Percentiles rank a stretch among this genome's conserved stretches.
Conservation (phyloP, 2,113 vertebrate species). For the Nipponia nippon region DNA sequence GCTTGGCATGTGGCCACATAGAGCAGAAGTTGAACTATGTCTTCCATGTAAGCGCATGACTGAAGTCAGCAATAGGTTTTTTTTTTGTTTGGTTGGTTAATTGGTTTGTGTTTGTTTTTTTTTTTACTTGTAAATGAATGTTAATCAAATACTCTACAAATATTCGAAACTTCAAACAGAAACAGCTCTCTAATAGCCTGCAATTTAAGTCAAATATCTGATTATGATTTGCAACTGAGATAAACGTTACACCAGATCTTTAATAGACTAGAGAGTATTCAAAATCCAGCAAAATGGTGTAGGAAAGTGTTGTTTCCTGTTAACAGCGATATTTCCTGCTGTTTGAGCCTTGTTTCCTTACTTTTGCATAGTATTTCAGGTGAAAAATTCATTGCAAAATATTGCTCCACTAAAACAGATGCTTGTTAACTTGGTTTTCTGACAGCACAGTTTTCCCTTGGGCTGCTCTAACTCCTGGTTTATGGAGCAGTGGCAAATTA, state of each 20-base stretch:
- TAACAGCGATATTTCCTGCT: neutral
- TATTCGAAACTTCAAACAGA: neutral
- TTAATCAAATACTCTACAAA: neutral
- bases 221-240: neutral
- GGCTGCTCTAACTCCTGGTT: neutral
- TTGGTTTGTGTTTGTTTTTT: neutral
- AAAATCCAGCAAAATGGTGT: neutral
- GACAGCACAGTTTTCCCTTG: neutral
- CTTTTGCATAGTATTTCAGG: neutral
- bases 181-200: neutral
- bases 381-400: neutral
- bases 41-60: neutral
- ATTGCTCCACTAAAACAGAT: neutral
- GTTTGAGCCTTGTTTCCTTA: neutral
- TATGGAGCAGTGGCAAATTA: neutral
- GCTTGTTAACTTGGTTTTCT: neutral
- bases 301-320: neutral
- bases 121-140: neutral
- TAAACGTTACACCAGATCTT: neutral
- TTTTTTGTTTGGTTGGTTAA: neutral
- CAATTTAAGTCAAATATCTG: neutral
- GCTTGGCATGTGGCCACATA: neutral
- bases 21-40: neutral
- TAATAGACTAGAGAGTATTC: neutral
- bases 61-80: neutral